Evolutionary conservation across 2,113 vertebrate species (phyloP).

Genomic region (Dermatemys mawii): DNA sequence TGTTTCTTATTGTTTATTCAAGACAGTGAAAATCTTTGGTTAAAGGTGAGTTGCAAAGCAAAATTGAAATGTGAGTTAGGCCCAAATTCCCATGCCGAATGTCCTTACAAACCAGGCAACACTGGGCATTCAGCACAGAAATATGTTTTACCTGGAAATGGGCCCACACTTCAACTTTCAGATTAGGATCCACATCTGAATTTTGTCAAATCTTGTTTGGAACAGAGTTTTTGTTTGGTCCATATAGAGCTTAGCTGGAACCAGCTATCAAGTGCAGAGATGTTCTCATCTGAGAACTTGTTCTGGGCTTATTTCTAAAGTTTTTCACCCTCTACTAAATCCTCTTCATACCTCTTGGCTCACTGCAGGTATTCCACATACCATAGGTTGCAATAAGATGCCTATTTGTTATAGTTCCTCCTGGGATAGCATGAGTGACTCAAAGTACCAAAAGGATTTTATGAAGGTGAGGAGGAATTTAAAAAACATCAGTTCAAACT

Average conservation of each 20-base stretch:
- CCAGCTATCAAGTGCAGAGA: not conserved
- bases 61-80: not conserved
- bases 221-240: not conserved
- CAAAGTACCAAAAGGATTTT: not conserved
- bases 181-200: not conserved
- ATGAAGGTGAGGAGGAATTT: not conserved
- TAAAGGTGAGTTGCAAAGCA: not conserved
- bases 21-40: not conserved
- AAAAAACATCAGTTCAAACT: not conserved
- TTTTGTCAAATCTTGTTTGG: not conserved
- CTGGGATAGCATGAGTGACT: not conserved
- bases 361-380: too few species aligned
- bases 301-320: not conserved
- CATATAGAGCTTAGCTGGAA: not conserved
- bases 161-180: not conserved
- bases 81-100: too few species aligned
- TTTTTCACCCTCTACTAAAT: not conserved
- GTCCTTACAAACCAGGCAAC: not conserved
- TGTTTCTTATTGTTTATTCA: not conserved
- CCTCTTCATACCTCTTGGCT: too few species aligned
- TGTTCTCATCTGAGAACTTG: not conserved
- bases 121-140: not conserved
- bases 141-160: not conserved
- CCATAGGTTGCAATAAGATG: not conserved
- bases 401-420: not conserved